phyloP scores from a whole-genome alignment of 2,113 vertebrate genomes.

The Scolopax mira region DNA sequence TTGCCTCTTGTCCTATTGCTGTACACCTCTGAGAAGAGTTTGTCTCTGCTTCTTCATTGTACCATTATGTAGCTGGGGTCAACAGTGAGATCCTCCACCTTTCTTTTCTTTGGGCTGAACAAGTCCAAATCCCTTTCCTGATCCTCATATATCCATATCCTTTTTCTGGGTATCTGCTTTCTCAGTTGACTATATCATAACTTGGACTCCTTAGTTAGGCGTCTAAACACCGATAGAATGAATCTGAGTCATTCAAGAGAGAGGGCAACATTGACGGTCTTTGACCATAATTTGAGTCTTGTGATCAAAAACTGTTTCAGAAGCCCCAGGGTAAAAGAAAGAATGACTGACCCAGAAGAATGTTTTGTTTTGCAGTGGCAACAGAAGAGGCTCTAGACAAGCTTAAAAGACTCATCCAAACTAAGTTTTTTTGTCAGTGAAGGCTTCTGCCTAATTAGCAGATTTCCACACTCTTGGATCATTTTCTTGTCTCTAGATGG shows the following conservation, averaged over 20 bases:
- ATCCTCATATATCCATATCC: not conserved
- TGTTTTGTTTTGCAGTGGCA: not conserved
- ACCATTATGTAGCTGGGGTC: not conserved
- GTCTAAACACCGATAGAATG: not conserved
- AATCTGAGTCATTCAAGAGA: not conserved
- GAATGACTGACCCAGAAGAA: not conserved
- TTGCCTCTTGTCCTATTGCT: not conserved
- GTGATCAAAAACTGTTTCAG: not conserved
- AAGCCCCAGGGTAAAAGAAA: not conserved
- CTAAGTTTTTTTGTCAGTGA: not conserved
- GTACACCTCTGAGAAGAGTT: not conserved
- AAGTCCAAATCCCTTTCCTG: not conserved
- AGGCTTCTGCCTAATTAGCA: not conserved
- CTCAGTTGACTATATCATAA: not conserved
- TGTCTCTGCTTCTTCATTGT: not conserved
- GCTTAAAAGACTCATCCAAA: not conserved
- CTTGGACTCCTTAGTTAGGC: not conserved
- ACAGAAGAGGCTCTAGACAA: not conserved
- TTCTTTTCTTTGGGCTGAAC: not conserved
- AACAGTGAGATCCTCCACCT: not conserved
- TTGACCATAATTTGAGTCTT: not conserved
- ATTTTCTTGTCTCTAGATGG: not conserved
- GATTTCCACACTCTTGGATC: not conserved
- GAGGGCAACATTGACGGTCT: accelerated
- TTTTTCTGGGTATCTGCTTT: not conserved